Conservation (phyloP, 2,113 vertebrate species). For the Paramormyrops kingsleyae region DNA sequence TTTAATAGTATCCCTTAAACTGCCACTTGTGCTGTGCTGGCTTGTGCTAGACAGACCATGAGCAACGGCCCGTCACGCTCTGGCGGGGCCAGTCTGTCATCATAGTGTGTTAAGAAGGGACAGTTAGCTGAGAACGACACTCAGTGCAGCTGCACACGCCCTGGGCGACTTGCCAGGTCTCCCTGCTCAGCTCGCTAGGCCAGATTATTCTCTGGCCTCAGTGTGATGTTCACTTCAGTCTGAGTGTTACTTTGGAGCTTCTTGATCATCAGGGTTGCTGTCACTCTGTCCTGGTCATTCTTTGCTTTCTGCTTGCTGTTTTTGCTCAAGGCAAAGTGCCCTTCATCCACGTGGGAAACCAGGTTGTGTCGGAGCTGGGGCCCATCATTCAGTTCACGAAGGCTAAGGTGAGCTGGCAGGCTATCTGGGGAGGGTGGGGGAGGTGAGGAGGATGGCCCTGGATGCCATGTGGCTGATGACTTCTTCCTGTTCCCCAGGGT, state of each 20-base stretch:
- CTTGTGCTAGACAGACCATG: too few relatives aligned
- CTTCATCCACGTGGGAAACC: conserved; percentile 95
- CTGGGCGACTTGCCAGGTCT: too few relatives aligned
- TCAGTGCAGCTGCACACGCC: too few relatives aligned
- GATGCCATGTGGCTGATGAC: conserved; percentile 1
- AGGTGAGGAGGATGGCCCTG: conserved; percentile 20
- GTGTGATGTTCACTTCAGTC: too few relatives aligned
- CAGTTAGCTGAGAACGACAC: too few relatives aligned
- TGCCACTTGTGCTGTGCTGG: too few relatives aligned
- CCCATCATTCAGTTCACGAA: conserved; percentile 97
- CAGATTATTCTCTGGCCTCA: too few relatives aligned
- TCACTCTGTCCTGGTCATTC: neutral
- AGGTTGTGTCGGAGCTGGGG: conserved; percentile 93
- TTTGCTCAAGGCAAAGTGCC: conserved; percentile 79
- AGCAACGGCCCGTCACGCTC: too few relatives aligned
- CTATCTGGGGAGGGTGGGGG: conserved; percentile 30
- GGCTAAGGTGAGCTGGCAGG: conserved; percentile 75
- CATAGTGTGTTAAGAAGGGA: too few relatives aligned
- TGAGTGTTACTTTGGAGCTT: neutral
- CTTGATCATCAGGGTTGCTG: neutral
- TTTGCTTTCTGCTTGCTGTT: neutral
- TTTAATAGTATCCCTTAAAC: neutral
- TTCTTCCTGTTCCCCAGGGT: conserved; percentile 62
- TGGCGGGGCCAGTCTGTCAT: too few relatives aligned
- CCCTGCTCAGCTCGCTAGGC: too few relatives aligned